Evolutionary conservation across 2,888 invertebrate genomes (phyloP).

Genomic region (Acleris holmiana): DNA sequence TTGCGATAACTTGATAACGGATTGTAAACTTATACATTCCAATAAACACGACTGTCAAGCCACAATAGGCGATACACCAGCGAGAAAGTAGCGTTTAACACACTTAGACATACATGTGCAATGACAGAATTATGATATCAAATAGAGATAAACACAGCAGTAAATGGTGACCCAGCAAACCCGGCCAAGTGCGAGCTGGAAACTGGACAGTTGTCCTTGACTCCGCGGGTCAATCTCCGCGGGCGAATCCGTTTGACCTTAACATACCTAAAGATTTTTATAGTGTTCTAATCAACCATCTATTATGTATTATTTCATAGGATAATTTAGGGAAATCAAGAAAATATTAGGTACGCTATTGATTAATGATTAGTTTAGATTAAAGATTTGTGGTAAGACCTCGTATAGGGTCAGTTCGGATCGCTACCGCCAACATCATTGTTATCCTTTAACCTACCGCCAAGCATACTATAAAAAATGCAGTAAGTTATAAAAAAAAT

Average conservation of each 20-base stretch:
- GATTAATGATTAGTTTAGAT: too few species aligned
- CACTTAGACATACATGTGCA: conserved; percentile 19
- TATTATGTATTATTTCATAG: too few species aligned
- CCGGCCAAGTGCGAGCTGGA: conserved; percentile 17
- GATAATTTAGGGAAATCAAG: too few species aligned
- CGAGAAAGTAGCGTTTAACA: conserved; percentile 24
- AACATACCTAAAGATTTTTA: not conserved
- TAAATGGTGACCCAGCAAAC: conserved; percentile 21
- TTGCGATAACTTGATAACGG: conserved; percentile 39
- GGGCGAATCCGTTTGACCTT: not conserved
- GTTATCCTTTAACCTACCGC: too few species aligned
- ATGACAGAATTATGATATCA: conserved; percentile 27
- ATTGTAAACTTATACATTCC: conserved; percentile 44
- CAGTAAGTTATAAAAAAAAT: too few species aligned
- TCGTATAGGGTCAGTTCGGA: too few species aligned
- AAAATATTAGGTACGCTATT: too few species aligned
- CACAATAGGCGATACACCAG: conserved; percentile 37
- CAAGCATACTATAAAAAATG: too few species aligned
- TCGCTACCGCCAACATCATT: too few species aligned
- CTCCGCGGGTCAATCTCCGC: not conserved
- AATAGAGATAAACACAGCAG: conserved; percentile 19
- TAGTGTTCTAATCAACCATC: too few species aligned
- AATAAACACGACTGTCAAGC: conserved; percentile 40
- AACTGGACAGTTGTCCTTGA: not conserved
- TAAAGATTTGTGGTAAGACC: too few species aligned